phyloP scores from a whole-genome alignment of 1,140 invertebrate genomes.

The Drosophila kohkoa region DNA sequence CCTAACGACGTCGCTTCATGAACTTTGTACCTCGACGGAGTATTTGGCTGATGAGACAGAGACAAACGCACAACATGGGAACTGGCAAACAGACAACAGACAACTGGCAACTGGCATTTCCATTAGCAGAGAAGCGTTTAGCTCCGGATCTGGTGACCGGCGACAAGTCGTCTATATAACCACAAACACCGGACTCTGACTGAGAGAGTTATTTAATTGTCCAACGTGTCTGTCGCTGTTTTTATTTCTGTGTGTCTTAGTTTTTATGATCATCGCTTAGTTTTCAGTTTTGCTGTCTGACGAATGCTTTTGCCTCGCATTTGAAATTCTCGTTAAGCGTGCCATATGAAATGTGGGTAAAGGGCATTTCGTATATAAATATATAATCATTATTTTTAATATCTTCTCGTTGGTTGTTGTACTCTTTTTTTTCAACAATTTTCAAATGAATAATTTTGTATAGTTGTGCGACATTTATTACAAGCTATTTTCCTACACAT shows the following conservation, averaged over 20 bases:
- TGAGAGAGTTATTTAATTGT: conserved; percentile 52
- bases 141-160: conserved; percentile 15
- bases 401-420: conserved; percentile 1
- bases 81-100: conserved; percentile 13
- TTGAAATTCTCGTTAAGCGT: conserved; percentile 51
- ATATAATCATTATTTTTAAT: conserved; percentile 38
- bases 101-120: conserved; percentile 44
- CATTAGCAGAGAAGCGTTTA: conserved; percentile 26
- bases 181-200: conserved; percentile 52
- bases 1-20: conserved; percentile 6
- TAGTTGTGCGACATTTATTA: conserved; percentile 13
- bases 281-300: not conserved
- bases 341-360: conserved; percentile 63
- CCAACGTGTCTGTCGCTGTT: conserved; percentile 16
- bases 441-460: conserved; percentile 40
- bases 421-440: conserved; percentile 39
- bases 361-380: conserved; percentile 61
- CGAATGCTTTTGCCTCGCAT: conserved; percentile 18
- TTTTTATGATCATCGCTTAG: conserved; percentile 19
- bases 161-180: conserved; percentile 52
- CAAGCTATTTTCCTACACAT: not conserved
- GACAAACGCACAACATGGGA: conserved; percentile 17
- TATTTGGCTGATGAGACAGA: not conserved
- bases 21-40: conserved; percentile 34
- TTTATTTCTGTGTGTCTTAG: conserved; percentile 14